phyloP scores from a whole-genome alignment of 2,888 invertebrate genomes.

The Erebia epiphron region DNA sequence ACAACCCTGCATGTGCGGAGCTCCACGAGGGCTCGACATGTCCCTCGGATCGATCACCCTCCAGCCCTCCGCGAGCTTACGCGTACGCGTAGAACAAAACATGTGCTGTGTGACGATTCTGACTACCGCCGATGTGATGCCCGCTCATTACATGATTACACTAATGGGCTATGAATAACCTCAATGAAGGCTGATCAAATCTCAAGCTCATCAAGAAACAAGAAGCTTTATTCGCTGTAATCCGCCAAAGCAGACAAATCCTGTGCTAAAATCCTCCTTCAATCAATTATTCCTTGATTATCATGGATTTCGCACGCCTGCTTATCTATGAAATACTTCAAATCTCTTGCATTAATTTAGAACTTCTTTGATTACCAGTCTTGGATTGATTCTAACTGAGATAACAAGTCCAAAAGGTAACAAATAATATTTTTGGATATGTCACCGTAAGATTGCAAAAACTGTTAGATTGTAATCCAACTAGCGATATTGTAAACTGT shows the following conservation, averaged over 20 bases:
- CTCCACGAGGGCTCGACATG: slow-evolving; percentile 10
- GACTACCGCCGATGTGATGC: slow-evolving; percentile 8
- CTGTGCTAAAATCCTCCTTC: too few species aligned
- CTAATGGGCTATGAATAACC: slow-evolving; percentile 5
- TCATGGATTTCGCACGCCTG: too few species aligned
- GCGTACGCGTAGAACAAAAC: slow-evolving; percentile 2
- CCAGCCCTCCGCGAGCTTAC: neutral
- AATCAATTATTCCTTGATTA: too few species aligned
- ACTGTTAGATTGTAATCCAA: too few species aligned
- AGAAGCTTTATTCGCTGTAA: too few species aligned
- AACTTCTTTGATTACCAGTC: neutral
- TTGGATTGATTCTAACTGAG: neutral
- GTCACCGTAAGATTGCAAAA: too few species aligned
- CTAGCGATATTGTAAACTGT: too few species aligned
- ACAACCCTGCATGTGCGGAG: slow-evolving; percentile 1
- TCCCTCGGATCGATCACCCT: slow-evolving; percentile 14
- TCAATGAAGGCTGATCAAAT: neutral
- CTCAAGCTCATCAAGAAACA: neutral
- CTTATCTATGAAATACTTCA: too few species aligned
- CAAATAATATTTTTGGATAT: too few species aligned
- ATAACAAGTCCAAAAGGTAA: neutral
- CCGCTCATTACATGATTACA: neutral
- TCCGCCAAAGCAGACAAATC: too few species aligned
- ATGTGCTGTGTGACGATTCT: neutral
- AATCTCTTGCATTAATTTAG: neutral